Percentiles rank a stretch among this genome's conserved stretches.
phyloP scores from a whole-genome alignment of 2,888 invertebrate genomes.

The Hypsopygia costalis region DNA sequence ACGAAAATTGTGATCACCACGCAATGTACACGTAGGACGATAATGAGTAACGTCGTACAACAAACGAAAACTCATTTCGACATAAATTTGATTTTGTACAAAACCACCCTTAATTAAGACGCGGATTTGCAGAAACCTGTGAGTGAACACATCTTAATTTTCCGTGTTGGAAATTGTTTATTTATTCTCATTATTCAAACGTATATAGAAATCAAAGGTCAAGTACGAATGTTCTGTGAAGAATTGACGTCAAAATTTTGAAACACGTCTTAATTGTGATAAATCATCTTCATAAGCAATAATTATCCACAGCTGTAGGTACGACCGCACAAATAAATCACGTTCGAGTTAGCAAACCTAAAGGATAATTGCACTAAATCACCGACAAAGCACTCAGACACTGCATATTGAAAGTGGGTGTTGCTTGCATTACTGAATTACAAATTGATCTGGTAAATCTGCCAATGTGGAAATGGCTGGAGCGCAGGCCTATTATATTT shows the following conservation, averaged over 20 bases:
- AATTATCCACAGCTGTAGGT: constrained; percentile 42
- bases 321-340: constrained; percentile 55
- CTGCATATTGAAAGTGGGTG: constrained; percentile 64
- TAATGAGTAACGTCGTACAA: constrained; percentile 42
- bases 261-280: constrained; percentile 56
- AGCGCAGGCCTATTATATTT: constrained; percentile 45
- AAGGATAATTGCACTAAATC: constrained; percentile 65
- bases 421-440: constrained; percentile 56
- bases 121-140: too few relatives aligned
- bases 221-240: constrained; percentile 30
- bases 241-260: constrained; percentile 39
- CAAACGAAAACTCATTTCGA: not conserved
- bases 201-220: constrained; percentile 38
- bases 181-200: constrained; percentile 3
- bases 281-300: constrained; percentile 55
- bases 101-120: not conserved
- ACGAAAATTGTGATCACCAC: constrained; percentile 68
- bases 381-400: constrained; percentile 58
- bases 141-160: not conserved
- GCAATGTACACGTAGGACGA: constrained; percentile 60
- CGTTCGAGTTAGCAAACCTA: constrained; percentile 52
- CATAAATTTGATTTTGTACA: not conserved
- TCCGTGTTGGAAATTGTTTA: constrained; percentile 19
- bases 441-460: constrained; percentile 54
- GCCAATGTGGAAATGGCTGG: constrained; percentile 38